These are phyloP conservation scores for Tachina grossa DNA, from an alignment of 2,888 invertebrate species.

Conservation along the genomic window DNA sequence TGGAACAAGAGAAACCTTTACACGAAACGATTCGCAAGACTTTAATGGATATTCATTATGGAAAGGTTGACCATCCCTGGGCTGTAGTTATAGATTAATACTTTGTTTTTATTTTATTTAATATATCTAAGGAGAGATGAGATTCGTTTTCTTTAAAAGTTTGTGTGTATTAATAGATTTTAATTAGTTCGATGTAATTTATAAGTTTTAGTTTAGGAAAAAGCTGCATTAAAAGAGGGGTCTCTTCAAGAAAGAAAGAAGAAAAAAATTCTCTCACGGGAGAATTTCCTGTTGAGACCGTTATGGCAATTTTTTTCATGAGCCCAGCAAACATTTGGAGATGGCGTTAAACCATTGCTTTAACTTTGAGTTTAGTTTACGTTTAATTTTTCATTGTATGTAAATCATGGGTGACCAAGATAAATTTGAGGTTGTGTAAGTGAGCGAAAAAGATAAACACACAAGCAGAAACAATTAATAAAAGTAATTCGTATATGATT, in stretches of 20 bases:
- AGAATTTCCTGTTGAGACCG: background rate
- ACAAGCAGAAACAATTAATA: too few relatives aligned
- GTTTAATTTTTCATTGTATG: conserved; percentile 19
- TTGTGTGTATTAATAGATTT: conserved; percentile 79
- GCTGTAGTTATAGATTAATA: conserved; percentile 85
- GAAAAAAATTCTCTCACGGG: background rate
- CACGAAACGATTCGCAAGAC: conserved; percentile 89
- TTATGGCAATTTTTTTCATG: background rate
- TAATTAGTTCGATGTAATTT: conserved; percentile 67
- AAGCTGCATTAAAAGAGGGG: background rate
- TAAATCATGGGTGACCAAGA: too few relatives aligned
- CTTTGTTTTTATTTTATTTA: conserved; percentile 6
- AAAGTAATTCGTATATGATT: too few relatives aligned
- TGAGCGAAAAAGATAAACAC: too few relatives aligned
- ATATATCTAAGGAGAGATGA: conserved; percentile 40
- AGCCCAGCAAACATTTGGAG: background rate
- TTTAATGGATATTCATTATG: conserved; percentile 95
- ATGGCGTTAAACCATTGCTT: background rate
- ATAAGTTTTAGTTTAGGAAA: conserved; percentile 42
- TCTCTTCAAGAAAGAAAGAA: background rate
- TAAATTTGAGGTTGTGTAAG: too few relatives aligned
- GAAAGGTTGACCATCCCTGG: conserved; percentile 92
- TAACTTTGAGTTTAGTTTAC: conserved; percentile 21
- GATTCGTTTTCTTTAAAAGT: conserved; percentile 49
- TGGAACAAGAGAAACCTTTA: conserved; percentile 88